Evolutionary conservation across 2,113 vertebrate genomes (phyloP).

Genomic region (Montifringilla adamsi): DNA sequence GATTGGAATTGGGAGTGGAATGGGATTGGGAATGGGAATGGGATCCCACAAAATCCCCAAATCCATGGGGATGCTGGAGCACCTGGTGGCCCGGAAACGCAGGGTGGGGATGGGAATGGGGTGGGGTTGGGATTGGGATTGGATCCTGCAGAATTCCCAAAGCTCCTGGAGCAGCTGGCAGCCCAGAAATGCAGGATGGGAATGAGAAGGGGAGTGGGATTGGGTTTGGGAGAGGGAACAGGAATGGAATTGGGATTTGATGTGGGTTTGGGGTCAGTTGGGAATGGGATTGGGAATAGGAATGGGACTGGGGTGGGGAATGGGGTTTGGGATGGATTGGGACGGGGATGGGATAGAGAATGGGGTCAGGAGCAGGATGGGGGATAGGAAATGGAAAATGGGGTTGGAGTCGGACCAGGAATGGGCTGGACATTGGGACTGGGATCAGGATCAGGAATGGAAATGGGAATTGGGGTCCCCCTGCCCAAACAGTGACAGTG

Average conservation of each 20-base stretch:
- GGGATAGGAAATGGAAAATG: too few species aligned
- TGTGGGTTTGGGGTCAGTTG: not conserved
- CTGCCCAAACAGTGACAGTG: not conserved
- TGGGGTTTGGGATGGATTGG: not conserved
- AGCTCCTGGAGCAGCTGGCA: not conserved
- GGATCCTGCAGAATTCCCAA: not conserved
- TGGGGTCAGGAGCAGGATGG: not conserved
- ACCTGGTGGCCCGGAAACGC: conserved; percentile 79
- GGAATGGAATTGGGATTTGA: not conserved
- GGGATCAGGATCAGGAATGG: not conserved
- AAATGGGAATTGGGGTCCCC: not conserved
- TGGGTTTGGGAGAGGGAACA: not conserved
- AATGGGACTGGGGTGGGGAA: fast-evolving
- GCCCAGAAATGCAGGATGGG: not conserved
- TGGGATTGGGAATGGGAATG: not conserved
- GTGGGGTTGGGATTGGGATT: not conserved
- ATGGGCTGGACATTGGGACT: not conserved
- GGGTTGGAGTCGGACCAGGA: not conserved
- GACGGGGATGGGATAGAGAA: too few species aligned
- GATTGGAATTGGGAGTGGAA: not conserved
- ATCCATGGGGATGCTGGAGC: conserved; percentile 83
- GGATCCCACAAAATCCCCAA: conserved; percentile 86
- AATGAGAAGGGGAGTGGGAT: too few species aligned
- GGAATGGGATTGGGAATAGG: not conserved
- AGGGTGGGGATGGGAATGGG: conserved; percentile 68